These are phyloP conservation scores for Dipodomys ordii DNA, from an alignment of 2,113 vertebrate genomes.

Conservation along the genomic window DNA sequence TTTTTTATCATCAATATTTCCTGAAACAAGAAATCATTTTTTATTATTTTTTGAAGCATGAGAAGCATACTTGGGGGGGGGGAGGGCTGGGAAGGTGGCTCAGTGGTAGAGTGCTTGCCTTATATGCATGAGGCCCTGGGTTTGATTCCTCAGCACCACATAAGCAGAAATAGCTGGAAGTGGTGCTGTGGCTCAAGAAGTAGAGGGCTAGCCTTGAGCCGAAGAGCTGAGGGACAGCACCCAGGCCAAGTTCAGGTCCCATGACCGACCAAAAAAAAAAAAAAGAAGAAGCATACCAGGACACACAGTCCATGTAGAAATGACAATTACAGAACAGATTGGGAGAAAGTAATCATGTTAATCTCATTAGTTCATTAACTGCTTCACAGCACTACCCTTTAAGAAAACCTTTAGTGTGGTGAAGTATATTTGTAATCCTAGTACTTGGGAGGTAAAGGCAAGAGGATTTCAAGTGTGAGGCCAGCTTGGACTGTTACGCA, in stretches of 20 bases:
- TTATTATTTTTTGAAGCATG: constrained; percentile 1
- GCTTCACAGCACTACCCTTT: neutral
- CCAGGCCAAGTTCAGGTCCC: no score
- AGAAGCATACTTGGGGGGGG: neutral
- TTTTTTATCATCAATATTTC: neutral
- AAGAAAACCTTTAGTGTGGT: neutral
- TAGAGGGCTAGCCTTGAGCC: no score
- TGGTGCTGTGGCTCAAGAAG: no score
- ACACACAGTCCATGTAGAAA: neutral
- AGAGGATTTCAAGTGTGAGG: neutral
- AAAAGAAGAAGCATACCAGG: neutral
- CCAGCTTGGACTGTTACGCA: neutral
- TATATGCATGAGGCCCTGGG: no score
- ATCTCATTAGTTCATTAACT: neutral
- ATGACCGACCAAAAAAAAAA: no score
- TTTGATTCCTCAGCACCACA: no score
- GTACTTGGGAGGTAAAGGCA: neutral
- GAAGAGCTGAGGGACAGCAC: no score
- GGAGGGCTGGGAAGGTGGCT: no score
- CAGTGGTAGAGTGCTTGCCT: no score
- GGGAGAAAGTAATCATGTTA: neutral
- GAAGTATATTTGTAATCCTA: neutral
- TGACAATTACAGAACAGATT: neutral
- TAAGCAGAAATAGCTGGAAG: no score
- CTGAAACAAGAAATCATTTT: constrained; percentile 23